Evolutionary conservation across 2,888 invertebrate genomes (phyloP).

Genomic region (Platycheirus rosarum): DNA sequence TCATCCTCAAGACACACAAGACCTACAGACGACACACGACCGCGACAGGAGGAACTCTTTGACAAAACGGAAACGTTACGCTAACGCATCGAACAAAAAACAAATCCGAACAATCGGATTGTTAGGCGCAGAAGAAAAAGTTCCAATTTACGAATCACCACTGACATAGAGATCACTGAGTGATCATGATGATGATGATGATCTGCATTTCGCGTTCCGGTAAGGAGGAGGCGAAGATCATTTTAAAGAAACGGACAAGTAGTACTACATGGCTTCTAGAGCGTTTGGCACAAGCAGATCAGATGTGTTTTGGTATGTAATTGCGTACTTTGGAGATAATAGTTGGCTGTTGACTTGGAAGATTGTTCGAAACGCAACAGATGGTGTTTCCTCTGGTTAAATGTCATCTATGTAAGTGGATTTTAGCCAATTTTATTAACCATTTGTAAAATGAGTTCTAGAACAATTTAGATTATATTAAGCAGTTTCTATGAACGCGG

Average conservation of each 20-base stretch:
- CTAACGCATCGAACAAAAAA: slow-evolving; percentile 41
- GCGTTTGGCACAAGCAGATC: slow-evolving; percentile 46
- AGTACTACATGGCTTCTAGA: slow-evolving; percentile 23
- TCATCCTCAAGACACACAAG: slow-evolving; percentile 24
- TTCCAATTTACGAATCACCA: slow-evolving; percentile 69
- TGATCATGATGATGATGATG: slow-evolving; percentile 63
- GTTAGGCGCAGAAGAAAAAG: slow-evolving; percentile 44
- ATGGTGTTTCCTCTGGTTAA: no score
- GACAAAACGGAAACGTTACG: slow-evolving; percentile 64
- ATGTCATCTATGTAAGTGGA: no score
- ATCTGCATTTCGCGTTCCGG: slow-evolving; percentile 30
- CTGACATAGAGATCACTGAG: slow-evolving; percentile 65
- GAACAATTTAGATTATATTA: no score
- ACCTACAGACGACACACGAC: slow-evolving; percentile 7
- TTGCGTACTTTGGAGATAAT: no score
- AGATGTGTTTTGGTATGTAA: no score
- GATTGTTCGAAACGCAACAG: no score
- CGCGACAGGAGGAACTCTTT: slow-evolving; percentile 46
- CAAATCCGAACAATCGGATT: slow-evolving; percentile 40
- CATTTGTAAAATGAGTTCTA: no score
- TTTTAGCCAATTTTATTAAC: no score
- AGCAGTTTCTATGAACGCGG: no score
- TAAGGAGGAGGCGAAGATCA: slow-evolving; percentile 21
- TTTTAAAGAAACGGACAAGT: slow-evolving; percentile 13
- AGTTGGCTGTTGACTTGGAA: no score